phyloP scores from a whole-genome alignment of 2,888 invertebrate genomes.

The Cephus spinipes region DNA sequence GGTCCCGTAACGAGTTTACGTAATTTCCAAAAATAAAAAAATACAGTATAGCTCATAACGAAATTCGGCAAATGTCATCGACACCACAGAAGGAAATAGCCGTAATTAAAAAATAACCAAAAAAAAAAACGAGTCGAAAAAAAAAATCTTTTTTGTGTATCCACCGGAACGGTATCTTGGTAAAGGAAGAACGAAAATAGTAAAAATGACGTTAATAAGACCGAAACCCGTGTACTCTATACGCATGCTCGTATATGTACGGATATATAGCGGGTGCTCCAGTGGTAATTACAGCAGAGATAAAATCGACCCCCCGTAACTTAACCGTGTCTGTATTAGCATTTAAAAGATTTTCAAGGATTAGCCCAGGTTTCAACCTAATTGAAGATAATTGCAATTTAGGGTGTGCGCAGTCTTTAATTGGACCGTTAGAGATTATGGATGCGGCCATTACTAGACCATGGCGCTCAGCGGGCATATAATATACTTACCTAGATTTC shows the following conservation, averaged over 20 bases:
- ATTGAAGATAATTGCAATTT: constrained; percentile 26
- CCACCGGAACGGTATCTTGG: background rate
- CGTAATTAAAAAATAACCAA: background rate
- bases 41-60: background rate
- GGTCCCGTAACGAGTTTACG: background rate
- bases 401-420: constrained; percentile 41
- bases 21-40: background rate
- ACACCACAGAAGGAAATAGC: background rate
- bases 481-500: constrained; percentile 67
- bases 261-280: background rate
- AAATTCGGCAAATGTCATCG: background rate
- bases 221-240: background rate
- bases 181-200: background rate
- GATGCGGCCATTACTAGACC: constrained; percentile 64
- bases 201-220: background rate
- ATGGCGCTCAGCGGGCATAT: constrained; percentile 63
- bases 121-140: background rate
- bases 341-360: background rate
- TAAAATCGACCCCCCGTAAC: background rate
- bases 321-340: background rate
- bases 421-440: constrained; percentile 58
- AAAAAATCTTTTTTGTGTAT: background rate
- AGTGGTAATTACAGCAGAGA: background rate
- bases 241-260: background rate
- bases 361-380: background rate